These are phyloP conservation scores for Syngnathus floridae DNA, from an alignment of 2,113 vertebrate species.

Conservation along the genomic window DNA sequence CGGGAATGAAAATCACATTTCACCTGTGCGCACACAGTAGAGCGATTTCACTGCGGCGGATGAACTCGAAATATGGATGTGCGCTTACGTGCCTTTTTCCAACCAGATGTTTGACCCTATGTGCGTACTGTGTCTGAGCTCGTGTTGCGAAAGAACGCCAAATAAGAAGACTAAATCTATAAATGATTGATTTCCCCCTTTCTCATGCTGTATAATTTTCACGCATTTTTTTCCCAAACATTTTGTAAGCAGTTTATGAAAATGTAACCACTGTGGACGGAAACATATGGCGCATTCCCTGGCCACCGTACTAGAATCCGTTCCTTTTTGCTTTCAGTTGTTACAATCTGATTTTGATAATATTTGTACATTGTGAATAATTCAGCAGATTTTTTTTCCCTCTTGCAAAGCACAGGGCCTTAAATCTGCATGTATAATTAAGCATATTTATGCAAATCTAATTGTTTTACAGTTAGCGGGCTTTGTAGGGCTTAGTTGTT, in stretches of 20 bases:
- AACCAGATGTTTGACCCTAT: too few species aligned
- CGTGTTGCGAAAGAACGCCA: not conserved
- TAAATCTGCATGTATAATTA: conserved; percentile 58
- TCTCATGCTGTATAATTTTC: not conserved
- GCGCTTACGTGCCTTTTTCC: too few species aligned
- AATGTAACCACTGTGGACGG: conserved; percentile 31
- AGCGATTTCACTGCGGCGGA: too few species aligned
- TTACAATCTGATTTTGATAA: conserved; percentile 45
- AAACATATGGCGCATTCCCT: conserved; percentile 39
- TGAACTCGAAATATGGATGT: too few species aligned
- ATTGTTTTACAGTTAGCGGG: conserved; percentile 57
- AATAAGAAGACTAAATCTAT: not conserved
- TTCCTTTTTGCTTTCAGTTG: conserved; percentile 41
- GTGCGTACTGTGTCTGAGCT: too few species aligned
- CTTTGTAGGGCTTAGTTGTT: conserved; percentile 51
- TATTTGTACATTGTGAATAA: conserved; percentile 51
- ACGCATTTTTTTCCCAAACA: not conserved
- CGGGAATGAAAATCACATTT: too few species aligned
- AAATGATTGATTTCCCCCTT: not conserved
- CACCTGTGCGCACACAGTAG: too few species aligned
- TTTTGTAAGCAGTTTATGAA: conserved; percentile 7
- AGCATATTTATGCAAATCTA: conserved; percentile 58
- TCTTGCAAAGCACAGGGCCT: conserved; percentile 30
- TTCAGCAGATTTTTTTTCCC: conserved; percentile 31
- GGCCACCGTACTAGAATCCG: conserved; percentile 37